Percentiles rank a stretch among this genome's conserved stretches.
Evolutionary conservation across 2,113 vertebrate species (phyloP).

Genomic region (Carettochelys insculpta): DNA sequence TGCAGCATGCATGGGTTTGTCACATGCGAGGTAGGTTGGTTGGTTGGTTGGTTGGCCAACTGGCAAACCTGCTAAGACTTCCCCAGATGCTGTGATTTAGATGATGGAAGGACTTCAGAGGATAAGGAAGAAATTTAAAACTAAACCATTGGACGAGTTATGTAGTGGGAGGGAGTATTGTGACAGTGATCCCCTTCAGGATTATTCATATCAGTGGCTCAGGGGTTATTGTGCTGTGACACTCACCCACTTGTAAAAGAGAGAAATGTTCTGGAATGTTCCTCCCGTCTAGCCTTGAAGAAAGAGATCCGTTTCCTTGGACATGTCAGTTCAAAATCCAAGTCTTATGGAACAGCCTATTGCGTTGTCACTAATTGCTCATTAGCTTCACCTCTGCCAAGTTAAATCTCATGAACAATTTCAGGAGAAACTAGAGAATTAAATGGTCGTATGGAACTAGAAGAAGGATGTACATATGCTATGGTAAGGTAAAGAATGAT

Average conservation of each 20-base stretch:
- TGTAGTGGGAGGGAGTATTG: background rate
- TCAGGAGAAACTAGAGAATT: background rate
- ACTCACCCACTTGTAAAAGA: background rate
- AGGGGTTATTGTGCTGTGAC: background rate
- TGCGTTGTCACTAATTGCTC: background rate
- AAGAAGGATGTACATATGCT: background rate
- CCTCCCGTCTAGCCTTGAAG: background rate
- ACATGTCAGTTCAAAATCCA: background rate
- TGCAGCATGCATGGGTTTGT: accelerated
- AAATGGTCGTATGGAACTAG: background rate
- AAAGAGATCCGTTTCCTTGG: background rate
- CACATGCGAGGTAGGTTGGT: accelerated
- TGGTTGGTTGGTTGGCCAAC: background rate
- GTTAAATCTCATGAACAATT: background rate
- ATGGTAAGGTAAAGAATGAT: background rate
- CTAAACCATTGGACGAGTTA: background rate
- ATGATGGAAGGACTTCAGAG: background rate
- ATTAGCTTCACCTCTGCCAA: background rate
- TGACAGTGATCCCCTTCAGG: background rate
- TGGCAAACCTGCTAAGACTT: background rate
- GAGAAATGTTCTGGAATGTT: background rate
- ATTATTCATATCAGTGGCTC: background rate
- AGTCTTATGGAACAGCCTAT: background rate
- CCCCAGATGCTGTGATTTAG: background rate
- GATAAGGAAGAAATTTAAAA: conserved; percentile 1